Evolutionary conservation across 2,888 invertebrate genomes (phyloP).

Genomic region (Hirtodrosophila histrioides): DNA sequence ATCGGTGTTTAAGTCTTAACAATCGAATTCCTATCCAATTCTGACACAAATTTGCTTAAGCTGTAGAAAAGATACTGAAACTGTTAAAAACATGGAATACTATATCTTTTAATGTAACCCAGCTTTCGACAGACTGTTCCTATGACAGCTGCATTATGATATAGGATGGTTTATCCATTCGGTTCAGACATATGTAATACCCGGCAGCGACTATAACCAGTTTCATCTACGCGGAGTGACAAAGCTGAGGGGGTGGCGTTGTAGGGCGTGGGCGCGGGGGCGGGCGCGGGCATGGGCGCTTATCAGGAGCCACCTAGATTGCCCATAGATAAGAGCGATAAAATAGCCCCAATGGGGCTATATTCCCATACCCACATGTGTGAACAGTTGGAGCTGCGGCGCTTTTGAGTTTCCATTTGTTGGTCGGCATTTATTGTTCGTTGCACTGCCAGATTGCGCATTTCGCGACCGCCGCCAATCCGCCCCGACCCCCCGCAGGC

Average conservation of each 20-base stretch:
- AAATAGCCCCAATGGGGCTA: slow-evolving; percentile 29
- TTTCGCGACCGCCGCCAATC: slow-evolving; percentile 9
- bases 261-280: slow-evolving; percentile 8
- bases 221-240: neutral
- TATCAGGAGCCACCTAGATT: slow-evolving; percentile 57
- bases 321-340: slow-evolving; percentile 61
- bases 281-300: slow-evolving; percentile 23
- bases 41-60: too few species aligned
- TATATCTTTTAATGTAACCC: too few species aligned
- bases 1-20: too few species aligned
- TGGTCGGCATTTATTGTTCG: slow-evolving; percentile 48
- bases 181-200: too few species aligned
- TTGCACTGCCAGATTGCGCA: slow-evolving; percentile 51
- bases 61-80: too few species aligned
- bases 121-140: too few species aligned
- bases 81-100: too few species aligned
- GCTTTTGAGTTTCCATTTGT: slow-evolving; percentile 29
- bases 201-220: too few species aligned
- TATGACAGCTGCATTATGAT: too few species aligned
- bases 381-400: slow-evolving; percentile 20
- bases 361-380: slow-evolving; percentile 10
- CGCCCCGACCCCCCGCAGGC: neutral
- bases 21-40: too few species aligned
- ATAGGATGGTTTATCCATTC: too few species aligned
- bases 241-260: slow-evolving; percentile 8